These are phyloP conservation scores for Rhinogobio ventralis DNA, from an alignment of 2,797 vertebrate genomes.

Conservation along the genomic window DNA sequence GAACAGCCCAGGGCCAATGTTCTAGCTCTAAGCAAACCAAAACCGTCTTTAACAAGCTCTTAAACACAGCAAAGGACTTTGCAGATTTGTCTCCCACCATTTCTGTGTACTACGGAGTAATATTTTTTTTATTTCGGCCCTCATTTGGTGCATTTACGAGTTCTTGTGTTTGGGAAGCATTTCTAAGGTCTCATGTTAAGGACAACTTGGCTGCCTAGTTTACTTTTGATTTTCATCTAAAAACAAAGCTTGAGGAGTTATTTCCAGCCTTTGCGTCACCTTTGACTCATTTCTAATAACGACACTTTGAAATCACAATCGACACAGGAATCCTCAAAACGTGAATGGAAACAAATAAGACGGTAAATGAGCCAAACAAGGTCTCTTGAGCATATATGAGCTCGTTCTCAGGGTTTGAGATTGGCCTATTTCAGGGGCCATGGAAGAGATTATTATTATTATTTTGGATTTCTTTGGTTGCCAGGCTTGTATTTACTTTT, in stretches of 20 bases:
- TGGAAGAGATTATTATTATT: slow-evolving; percentile 51
- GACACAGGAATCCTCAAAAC: slow-evolving; percentile 23
- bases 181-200: not conserved
- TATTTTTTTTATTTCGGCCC: slow-evolving; percentile 11
- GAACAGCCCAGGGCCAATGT: slow-evolving; percentile 50
- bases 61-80: slow-evolving; percentile 32
- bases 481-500: slow-evolving; percentile 44
- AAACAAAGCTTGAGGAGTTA: not conserved
- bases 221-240: slow-evolving; percentile 2
- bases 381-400: slow-evolving; percentile 43
- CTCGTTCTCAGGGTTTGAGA: slow-evolving; percentile 35
- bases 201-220: not conserved
- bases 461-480: slow-evolving; percentile 39
- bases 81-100: slow-evolving; percentile 45
- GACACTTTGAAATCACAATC: slow-evolving; percentile 26
- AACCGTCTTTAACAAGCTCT: slow-evolving; percentile 53
- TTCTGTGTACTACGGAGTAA: slow-evolving; percentile 11
- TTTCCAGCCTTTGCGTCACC: not conserved
- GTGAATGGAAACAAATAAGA: not conserved
- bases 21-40: slow-evolving; percentile 55
- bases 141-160: slow-evolving; percentile 37
- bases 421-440: slow-evolving; percentile 39
- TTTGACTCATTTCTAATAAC: slow-evolving; percentile 30
- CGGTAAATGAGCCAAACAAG: slow-evolving; percentile 23
- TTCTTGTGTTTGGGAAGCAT: slow-evolving; percentile 38